These are phyloP conservation scores for Conistra vaccinii DNA, from an alignment of 2,888 invertebrate genomes.

Conservation along the genomic window DNA sequence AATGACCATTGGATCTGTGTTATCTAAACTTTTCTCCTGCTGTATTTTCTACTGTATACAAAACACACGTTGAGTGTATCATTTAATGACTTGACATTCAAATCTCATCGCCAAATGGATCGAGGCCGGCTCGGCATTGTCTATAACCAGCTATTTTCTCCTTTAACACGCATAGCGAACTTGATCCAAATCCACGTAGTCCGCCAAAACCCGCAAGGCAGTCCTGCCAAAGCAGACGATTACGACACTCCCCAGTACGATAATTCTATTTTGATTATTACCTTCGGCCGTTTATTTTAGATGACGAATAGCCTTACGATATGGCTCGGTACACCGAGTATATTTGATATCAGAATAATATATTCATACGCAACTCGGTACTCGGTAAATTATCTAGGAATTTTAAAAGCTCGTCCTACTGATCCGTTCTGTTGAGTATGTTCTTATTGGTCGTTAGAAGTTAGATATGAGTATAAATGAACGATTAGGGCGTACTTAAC, in stretches of 20 bases:
- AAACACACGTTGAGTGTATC: slow-evolving; percentile 14
- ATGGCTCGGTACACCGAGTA: slow-evolving; percentile 73
- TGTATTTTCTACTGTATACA: slow-evolving; percentile 5
- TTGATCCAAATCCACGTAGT: slow-evolving; percentile 77
- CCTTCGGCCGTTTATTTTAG: slow-evolving; percentile 89
- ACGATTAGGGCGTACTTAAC: slow-evolving; percentile 46
- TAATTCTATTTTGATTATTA: slow-evolving; percentile 90
- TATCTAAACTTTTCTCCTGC: slow-evolving; percentile 39
- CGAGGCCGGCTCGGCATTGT: slow-evolving; percentile 61
- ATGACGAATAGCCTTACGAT: slow-evolving; percentile 87
- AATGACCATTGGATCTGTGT: slow-evolving; percentile 38
- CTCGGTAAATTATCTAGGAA: slow-evolving; percentile 88
- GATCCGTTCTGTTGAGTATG: slow-evolving; percentile 64
- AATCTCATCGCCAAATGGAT: slow-evolving; percentile 58
- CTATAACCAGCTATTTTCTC: slow-evolving; percentile 62
- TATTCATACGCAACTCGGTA: slow-evolving; percentile 72
- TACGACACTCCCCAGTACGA: slow-evolving; percentile 86
- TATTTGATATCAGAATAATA: slow-evolving; percentile 71
- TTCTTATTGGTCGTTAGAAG: slow-evolving; percentile 53
- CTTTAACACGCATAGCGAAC: slow-evolving; percentile 65
- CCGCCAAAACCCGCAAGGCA: slow-evolving; percentile 77
- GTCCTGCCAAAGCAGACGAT: slow-evolving; percentile 85
- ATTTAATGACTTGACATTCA: slow-evolving; percentile 53
- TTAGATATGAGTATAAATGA: slow-evolving; percentile 52
- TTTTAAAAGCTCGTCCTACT: slow-evolving; percentile 87